Evolutionary conservation across 2,797 vertebrate species (phyloP), one percentile per base, ranked within the genome.

Genomic region (Tauraco hartlaubi): DNA sequence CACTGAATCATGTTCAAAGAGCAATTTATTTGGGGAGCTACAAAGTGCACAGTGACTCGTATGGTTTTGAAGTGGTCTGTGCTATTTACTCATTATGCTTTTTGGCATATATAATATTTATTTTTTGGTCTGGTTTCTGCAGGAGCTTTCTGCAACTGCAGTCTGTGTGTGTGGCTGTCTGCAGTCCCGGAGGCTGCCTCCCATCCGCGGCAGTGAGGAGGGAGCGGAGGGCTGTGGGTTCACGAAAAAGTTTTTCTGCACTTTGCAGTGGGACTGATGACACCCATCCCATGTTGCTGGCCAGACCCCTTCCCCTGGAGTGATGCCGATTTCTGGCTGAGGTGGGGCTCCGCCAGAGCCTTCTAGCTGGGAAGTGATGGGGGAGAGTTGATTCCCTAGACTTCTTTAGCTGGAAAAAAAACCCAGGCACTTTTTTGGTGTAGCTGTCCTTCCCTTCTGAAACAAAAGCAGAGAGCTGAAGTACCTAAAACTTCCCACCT

Each of bases 191-290:
- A 58, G 61, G 43, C 55, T 74, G 62, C 49, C 22, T 68, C 62
- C 31, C 18, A 15, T 12, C 62, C 43, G n/a, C 1, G 0, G 44
- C 44, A 25, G 21, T 2, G 1, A 46, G 43, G 28, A 56, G 25
- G 68, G n/a, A 63, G 16, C 1, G 1, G n/a, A 25, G 29, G 33
- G 29, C 46, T 58, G 43, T 39, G 69, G 51, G 29, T 81, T 44
- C 11, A 2, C 3, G 2, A 14, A 59, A 58, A 54, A 59, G 26
- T 39, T 75, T 84, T 62, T 33, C 66, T 73, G 22, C 49, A 19
- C 15, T 73, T 56, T 2, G 1, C 37, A 21, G 15, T 2, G 2
- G 48, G 35, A 62, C 18, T 26, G 62, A 23, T 2, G 5, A 48
- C 31, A 37, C 16, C 19, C 3, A 5, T 18, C 14, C 49, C 4